phyloP scores from a whole-genome alignment of 2,797 vertebrate species.

The Pseudotriccus pelzelni region DNA sequence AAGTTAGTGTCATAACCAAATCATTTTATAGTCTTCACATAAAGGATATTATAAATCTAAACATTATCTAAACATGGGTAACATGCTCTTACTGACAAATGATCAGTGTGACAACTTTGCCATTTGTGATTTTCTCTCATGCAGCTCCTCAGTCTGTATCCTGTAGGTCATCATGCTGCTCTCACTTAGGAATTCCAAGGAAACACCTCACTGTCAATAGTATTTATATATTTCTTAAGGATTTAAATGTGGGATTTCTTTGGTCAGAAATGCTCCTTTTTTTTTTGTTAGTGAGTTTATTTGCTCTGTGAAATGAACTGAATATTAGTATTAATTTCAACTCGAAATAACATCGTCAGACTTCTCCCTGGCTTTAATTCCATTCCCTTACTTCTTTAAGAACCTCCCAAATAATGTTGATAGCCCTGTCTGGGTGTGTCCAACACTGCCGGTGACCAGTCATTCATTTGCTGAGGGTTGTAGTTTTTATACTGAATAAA shows the following conservation, averaged over 20 bases:
- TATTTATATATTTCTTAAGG: background rate
- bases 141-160: background rate
- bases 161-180: background rate
- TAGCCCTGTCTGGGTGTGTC: background rate
- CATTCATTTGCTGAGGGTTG: background rate
- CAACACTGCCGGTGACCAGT: background rate
- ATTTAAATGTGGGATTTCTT: background rate
- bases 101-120: background rate
- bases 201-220: background rate
- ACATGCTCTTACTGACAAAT: background rate
- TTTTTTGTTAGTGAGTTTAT: slow-evolving; percentile 3
- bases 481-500: background rate
- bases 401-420: background rate
- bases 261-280: background rate
- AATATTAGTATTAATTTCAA: background rate
- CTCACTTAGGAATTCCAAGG: background rate
- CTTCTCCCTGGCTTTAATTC: background rate
- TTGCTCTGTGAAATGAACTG: background rate
- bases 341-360: background rate
- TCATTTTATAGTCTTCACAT: background rate
- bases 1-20: slow-evolving; percentile 32
- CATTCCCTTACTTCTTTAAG: background rate
- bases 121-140: background rate
- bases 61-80: background rate
- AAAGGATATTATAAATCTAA: slow-evolving; percentile 4